Conservation (phyloP, 2,797 vertebrate genomes). For the Sebastes miniatus region DNA sequence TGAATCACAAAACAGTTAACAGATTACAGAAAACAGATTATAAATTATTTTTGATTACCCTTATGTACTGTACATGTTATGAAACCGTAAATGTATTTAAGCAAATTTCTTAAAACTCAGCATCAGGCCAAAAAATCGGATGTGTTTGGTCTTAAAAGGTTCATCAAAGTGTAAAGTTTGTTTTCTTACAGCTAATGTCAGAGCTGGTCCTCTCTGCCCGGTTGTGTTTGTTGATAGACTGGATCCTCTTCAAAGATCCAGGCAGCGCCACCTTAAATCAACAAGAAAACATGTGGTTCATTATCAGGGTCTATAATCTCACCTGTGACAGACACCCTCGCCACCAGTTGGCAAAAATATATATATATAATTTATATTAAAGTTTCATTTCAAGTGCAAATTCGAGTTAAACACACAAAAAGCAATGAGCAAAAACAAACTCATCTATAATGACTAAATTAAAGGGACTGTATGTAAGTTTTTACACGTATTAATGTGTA, state of each 20-base stretch:
- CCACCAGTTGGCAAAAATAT: not conserved
- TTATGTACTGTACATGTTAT: not conserved
- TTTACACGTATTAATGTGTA: no score
- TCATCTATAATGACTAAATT: not conserved
- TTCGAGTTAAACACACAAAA: not conserved
- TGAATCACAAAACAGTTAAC: not conserved
- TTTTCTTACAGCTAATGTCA: conserved; percentile 82
- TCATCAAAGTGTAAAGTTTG: not conserved
- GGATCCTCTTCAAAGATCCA: conserved; percentile 85
- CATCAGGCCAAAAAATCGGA: no score
- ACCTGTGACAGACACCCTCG: not conserved
- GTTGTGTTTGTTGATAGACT: conserved; percentile 87
- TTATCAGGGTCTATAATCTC: not conserved
- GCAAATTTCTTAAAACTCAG: not conserved
- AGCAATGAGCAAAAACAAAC: not conserved
- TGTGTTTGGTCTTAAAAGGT: not conserved
- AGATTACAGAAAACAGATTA: no score
- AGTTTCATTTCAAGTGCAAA: not conserved
- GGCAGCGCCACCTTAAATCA: conserved; percentile 66
- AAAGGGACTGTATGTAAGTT: no score
- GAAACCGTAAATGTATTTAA: not conserved
- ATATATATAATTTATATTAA: not conserved
- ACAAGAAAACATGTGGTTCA: not conserved
- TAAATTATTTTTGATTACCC: not conserved
- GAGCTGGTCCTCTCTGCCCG: conserved; percentile 81